Base-by-base conservation (phyloP, 1,140 invertebrate species). In the Doryteuthis pealeii region DNA sequence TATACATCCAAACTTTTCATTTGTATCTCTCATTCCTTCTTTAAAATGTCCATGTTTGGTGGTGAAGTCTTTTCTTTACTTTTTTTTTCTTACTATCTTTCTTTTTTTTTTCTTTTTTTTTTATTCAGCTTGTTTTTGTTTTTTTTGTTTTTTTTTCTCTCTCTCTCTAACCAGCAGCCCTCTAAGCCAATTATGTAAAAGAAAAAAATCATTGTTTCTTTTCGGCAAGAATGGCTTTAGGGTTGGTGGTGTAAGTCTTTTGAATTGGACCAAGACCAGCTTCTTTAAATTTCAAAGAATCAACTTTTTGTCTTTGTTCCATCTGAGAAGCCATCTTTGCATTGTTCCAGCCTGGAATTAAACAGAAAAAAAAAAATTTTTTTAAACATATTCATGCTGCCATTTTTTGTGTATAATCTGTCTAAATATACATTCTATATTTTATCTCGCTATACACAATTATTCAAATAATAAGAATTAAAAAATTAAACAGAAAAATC, bases 191-290 rank as follows among this genome's bases (percentile, higher is more conserved):
- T n/a, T n/a, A n/a, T n/a, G n/a, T n/a, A n/a, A n/a, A n/a, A 40
- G 4, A 40, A 40, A 40, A 10, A 40, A 40, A 5, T 40, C 35
- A 40, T 40, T 40, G 10, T 40, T 40, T 40, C 35, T 40, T 40
- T 62, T 62, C 18, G 26, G 54, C 54, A 62, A 28, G 26, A 12
- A 62, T 62, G 54, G 54, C 54, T 28, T 62, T 95, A 31, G 95
- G 96, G 88, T 97, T 92, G 84, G 91, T 92, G 86, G 94, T 93
- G 83, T 91, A 98, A 0, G 96, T 98, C 87, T 95, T 96, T 30
- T 92, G 89, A 65, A 97, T 79, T 0, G 96, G 93, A 2, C 94
- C 95, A 85, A 91, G 91, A 40, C 95, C 96, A 14, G 95, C 94
- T 86, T 91, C 91, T 76, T 91, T 91, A 84, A 98, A 98, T 69